Percentiles rank a stretch among this genome's conserved stretches.
Conservation (phyloP, 2,113 vertebrate genomes). For the Mustela lutreola region DNA sequence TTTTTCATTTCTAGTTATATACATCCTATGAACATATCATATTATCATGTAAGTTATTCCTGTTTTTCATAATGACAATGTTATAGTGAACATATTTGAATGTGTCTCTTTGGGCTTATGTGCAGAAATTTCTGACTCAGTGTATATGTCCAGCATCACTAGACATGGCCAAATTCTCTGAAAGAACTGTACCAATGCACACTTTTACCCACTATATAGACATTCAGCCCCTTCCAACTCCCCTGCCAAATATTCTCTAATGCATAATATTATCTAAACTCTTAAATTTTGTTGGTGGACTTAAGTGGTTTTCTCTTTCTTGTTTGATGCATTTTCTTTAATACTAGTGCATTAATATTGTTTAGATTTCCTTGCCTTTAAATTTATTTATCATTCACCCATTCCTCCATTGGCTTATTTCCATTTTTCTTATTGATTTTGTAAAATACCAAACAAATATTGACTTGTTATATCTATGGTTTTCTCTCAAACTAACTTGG, state of each 20-base stretch:
- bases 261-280: neutral
- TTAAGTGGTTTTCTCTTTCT: neutral
- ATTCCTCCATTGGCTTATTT: neutral
- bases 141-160: neutral
- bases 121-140: neutral
- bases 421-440: neutral
- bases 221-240: neutral
- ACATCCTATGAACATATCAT: neutral
- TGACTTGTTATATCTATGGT: neutral
- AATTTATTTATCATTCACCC: neutral
- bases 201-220: neutral
- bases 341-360: neutral
- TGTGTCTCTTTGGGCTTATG: neutral
- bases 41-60: neutral
- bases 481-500: neutral
- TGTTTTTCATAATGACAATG: neutral
- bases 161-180: neutral
- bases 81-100: neutral
- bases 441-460: neutral
- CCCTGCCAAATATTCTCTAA: neutral
- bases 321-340: neutral
- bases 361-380: neutral
- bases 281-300: neutral
- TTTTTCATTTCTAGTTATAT: conserved; percentile 16
- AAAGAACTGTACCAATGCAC: neutral